Conservation (phyloP, 2,888 invertebrate genomes). For the Microplitis manilae region DNA sequence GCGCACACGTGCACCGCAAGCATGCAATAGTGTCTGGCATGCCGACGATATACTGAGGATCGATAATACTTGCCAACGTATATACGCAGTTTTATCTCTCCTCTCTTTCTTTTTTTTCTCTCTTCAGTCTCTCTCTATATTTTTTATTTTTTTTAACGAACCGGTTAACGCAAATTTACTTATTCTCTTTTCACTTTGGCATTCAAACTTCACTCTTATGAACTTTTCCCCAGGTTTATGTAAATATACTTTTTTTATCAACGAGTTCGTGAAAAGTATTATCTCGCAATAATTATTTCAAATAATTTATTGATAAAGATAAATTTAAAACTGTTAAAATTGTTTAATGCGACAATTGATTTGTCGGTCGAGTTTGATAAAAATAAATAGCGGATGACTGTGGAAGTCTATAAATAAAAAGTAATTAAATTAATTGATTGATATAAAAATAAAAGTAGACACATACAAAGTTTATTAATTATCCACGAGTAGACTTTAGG, state of each 20-base stretch:
- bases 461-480: not conserved
- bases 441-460: not conserved
- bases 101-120: not conserved
- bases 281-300: not conserved
- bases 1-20: conserved; percentile 49
- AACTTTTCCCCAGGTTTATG: conserved; percentile 1
- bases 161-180: conserved; percentile 30
- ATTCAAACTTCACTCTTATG: conserved; percentile 5
- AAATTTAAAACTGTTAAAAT: not conserved
- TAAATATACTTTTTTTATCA: not conserved
- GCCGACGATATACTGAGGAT: conserved; percentile 54
- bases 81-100: conserved; percentile 15
- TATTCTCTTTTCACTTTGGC: conserved; percentile 19
- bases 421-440: not conserved
- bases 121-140: conserved; percentile 2
- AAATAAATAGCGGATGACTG: not conserved
- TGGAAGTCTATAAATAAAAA: not conserved
- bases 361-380: not conserved
- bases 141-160: not conserved
- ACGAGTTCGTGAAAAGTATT: not conserved
- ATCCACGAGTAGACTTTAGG: not conserved
- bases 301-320: not conserved
- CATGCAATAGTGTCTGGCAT: conserved; percentile 56
- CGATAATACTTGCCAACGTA: conserved; percentile 54
- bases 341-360: not conserved